A percentile compares a stretch with the other conserved stretches of the same genome.
phyloP scores from a whole-genome alignment of 2,888 invertebrate species.

The Homarus gammarus region DNA sequence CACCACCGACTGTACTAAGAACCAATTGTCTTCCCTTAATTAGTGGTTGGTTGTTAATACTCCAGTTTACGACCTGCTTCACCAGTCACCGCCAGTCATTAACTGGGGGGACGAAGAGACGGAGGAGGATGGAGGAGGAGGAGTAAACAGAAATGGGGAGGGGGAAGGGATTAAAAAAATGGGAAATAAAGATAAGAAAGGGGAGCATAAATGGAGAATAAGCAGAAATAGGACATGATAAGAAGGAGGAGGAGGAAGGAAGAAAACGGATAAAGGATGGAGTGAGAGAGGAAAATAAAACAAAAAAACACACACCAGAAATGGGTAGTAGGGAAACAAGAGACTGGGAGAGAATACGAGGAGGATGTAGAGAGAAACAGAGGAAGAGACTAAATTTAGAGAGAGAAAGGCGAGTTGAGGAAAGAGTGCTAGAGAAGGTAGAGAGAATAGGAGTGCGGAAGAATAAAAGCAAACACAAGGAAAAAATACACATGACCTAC shows the following conservation, averaged over 20 bases:
- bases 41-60: not conserved
- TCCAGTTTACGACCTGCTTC: not conserved
- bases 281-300: no score
- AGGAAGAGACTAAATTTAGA: not conserved
- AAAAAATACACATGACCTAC: no score
- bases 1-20: slow-evolving; percentile 1
- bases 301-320: no score
- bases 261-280: no score
- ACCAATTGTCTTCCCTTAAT: not conserved
- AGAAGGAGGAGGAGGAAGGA: no score
- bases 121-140: not conserved
- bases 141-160: no score
- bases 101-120: not conserved
- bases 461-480: no score
- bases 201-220: no score
- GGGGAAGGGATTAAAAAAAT: not conserved
- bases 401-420: not conserved
- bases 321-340: no score
- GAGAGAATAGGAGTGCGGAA: no score
- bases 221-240: no score
- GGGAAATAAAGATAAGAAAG: not conserved
- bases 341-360: not conserved
- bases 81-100: not conserved
- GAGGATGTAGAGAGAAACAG: not conserved
- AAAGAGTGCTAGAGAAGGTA: no score